Conservation (phyloP, 2,888 invertebrate species). For the Hirtodrosophila duncani region DNA sequence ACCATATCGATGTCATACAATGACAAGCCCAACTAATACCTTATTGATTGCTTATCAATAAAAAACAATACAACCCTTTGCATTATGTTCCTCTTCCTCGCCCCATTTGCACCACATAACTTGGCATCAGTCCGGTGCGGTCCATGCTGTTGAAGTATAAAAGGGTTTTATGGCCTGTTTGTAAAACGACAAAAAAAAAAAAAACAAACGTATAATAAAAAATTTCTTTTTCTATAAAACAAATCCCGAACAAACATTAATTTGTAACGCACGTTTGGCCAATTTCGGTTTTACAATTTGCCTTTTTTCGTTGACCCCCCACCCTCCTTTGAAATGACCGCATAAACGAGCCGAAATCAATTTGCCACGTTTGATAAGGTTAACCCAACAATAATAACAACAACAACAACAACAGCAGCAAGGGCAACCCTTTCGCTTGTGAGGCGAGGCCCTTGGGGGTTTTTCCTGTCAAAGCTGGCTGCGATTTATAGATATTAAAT, state of each 20-base stretch:
- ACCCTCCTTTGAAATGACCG: no score
- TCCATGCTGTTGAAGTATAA: conserved; percentile 63
- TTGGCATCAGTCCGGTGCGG: conserved; percentile 54
- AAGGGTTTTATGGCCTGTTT: conserved; percentile 72
- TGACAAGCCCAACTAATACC: conserved; percentile 68
- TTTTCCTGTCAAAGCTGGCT: conserved; percentile 45
- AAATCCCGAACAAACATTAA: conserved; percentile 73
- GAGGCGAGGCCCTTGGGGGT: conserved; percentile 1
- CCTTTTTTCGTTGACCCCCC: conserved; percentile 62
- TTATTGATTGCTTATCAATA: conserved; percentile 66
- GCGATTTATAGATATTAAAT: conserved; percentile 73
- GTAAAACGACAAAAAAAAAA: conserved; percentile 33
- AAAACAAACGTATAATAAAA: conserved; percentile 21
- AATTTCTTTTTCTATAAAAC: conserved; percentile 16
- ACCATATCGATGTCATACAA: conserved; percentile 50
- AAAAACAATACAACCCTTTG: conserved; percentile 35
- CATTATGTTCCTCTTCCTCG: conserved; percentile 18
- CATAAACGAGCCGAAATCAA: conserved; percentile 72
- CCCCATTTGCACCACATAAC: conserved; percentile 66
- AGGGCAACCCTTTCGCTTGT: conserved; percentile 32
- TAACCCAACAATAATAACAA: conserved; percentile 23
- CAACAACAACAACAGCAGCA: neutral
- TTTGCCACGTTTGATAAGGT: conserved; percentile 70
- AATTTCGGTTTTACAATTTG: conserved; percentile 65
- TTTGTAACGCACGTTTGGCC: conserved; percentile 75